These are phyloP conservation scores for Pectinophora gossypiella DNA, from an alignment of 1,140 invertebrate genomes.

Conservation along the genomic window DNA sequence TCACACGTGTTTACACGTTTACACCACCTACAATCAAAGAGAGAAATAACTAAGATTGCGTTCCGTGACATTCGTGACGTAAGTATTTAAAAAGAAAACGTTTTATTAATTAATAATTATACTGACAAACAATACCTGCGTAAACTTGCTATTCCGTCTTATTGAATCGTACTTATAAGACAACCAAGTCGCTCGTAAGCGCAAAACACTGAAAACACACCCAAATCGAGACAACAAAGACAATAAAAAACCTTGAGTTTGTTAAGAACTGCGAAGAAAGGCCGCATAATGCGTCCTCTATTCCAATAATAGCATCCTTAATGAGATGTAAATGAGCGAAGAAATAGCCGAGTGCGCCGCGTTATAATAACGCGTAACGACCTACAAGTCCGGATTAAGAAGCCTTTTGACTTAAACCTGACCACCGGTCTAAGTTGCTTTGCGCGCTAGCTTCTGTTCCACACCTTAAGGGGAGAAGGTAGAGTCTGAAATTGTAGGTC, in stretches of 20 bases:
- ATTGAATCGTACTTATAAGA: background rate
- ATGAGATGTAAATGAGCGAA: slow-evolving; percentile 74
- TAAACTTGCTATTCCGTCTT: background rate
- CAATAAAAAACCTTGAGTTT: background rate
- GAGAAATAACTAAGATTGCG: no score
- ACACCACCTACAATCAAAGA: no score
- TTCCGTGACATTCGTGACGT: no score
- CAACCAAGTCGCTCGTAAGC: background rate
- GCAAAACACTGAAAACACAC: background rate
- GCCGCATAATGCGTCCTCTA: slow-evolving; percentile 33
- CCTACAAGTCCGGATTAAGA: slow-evolving; percentile 73
- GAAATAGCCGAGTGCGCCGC: slow-evolving; percentile 61
- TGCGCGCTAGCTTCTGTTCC: background rate
- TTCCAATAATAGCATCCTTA: slow-evolving; percentile 68
- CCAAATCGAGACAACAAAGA: background rate
- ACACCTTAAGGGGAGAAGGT: background rate
- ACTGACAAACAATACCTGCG: background rate
- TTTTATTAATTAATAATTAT: background rate
- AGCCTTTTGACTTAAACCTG: slow-evolving; percentile 72
- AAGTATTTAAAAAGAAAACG: no score
- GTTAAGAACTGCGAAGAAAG: slow-evolving; percentile 16
- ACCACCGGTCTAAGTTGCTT: slow-evolving; percentile 46
- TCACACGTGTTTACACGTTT: no score
- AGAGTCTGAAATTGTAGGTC: background rate
- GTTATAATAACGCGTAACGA: slow-evolving; percentile 75